A percentile compares a stretch with the other conserved stretches of the same genome.
Evolutionary conservation across 1,140 invertebrate genomes (phyloP).

Genomic region (Drosophila quadrilineata): DNA sequence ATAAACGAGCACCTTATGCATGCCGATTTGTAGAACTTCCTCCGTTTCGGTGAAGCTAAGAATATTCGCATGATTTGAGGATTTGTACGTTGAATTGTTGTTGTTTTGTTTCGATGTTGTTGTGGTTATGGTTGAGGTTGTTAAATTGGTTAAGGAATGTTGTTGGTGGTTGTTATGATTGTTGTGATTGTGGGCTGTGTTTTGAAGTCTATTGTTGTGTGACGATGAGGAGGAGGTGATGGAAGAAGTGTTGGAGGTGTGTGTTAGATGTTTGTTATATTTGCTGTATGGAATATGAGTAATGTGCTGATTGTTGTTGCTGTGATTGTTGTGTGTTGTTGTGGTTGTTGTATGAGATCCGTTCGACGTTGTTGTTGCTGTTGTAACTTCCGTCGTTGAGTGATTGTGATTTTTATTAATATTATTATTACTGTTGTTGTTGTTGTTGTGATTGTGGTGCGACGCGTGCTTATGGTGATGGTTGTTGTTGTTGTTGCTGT

Average conservation of each 20-base stretch:
- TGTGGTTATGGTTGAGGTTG: slow-evolving; percentile 30
- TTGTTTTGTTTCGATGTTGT: slow-evolving; percentile 36
- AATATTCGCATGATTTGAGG: slow-evolving; percentile 81
- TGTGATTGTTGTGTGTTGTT: slow-evolving; percentile 42
- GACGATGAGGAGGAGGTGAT: background rate
- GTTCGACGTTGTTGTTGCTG: slow-evolving; percentile 52
- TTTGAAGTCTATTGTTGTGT: background rate
- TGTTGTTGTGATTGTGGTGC: slow-evolving; percentile 61
- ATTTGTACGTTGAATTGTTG: slow-evolving; percentile 72
- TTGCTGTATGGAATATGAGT: slow-evolving; percentile 53
- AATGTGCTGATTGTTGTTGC: slow-evolving; percentile 33
- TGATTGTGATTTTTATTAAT: slow-evolving; percentile 50
- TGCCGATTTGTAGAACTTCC: slow-evolving; percentile 91
- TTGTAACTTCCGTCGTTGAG: slow-evolving; percentile 41
- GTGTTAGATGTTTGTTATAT: slow-evolving; percentile 41
- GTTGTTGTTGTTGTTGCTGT: slow-evolving; percentile 57
- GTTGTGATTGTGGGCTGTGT: background rate
- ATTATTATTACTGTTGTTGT: slow-evolving; percentile 44
- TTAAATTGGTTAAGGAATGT: slow-evolving; percentile 35
- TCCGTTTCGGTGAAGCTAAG: slow-evolving; percentile 88
- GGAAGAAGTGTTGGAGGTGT: too few species aligned
- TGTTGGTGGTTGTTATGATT: slow-evolving; percentile 22
- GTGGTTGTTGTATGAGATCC: slow-evolving; percentile 53
- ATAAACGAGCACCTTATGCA: slow-evolving; percentile 93
- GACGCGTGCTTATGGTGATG: slow-evolving; percentile 51